A percentile compares a stretch with the other conserved stretches of the same genome.
Evolutionary conservation across 2,888 invertebrate genomes (phyloP).

Genomic region (Anthrax anthrax): DNA sequence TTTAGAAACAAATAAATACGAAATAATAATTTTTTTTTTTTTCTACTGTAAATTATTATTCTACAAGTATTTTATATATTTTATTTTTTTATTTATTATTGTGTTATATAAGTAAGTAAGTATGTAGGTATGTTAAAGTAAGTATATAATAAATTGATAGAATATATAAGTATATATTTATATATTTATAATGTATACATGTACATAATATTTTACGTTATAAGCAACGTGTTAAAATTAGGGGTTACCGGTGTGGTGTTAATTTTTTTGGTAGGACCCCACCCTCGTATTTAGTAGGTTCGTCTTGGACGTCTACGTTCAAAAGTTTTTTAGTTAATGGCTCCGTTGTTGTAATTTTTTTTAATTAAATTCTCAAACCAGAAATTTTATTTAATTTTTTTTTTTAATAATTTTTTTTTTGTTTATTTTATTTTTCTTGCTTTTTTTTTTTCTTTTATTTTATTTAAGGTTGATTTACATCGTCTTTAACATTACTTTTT

Average conservation of each 20-base stretch:
- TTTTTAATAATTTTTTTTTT: no score
- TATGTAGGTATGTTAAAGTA: neutral
- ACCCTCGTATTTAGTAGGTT: constrained; percentile 21
- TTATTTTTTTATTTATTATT: neutral
- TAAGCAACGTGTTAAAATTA: constrained; percentile 3
- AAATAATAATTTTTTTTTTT: neutral
- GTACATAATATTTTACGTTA: neutral
- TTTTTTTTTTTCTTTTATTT: neutral
- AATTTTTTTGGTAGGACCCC: constrained; percentile 27
- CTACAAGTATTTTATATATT: no score
- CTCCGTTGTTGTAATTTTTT: constrained; percentile 35
- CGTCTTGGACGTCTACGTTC: constrained; percentile 26
- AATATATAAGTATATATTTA: no score
- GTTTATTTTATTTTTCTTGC: no score
- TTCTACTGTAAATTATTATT: no score
- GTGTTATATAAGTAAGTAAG: neutral
- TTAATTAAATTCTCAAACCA: constrained; percentile 12
- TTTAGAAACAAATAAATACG: constrained; percentile 3
- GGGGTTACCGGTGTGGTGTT: constrained; percentile 32
- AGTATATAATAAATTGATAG: neutral
- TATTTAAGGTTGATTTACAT: no score
- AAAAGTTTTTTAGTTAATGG: constrained; percentile 24
- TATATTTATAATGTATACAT: no score
- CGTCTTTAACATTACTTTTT: no score
- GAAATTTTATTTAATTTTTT: constrained; percentile 5